Conservation (phyloP, 2,888 invertebrate genomes). For the Drosophila maculinotata region DNA sequence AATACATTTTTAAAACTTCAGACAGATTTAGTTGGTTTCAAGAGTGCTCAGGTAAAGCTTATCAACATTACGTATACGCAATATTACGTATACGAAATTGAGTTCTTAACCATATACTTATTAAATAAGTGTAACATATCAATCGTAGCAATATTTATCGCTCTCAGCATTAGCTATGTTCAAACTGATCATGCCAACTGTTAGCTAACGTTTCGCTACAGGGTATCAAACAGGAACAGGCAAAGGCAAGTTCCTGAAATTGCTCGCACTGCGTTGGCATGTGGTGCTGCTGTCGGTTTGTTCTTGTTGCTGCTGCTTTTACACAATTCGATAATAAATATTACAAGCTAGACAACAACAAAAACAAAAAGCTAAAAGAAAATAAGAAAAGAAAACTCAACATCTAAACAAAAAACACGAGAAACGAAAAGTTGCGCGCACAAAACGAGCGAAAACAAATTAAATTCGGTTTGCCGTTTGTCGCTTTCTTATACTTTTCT, state of each 20-base stretch:
- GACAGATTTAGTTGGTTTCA: too few relatives aligned
- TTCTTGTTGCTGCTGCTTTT: slow-evolving; percentile 35
- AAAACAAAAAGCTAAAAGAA: slow-evolving; percentile 20
- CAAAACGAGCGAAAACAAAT: slow-evolving; percentile 79
- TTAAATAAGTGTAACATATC: too few relatives aligned
- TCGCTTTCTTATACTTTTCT: slow-evolving; percentile 52
- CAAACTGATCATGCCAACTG: neutral
- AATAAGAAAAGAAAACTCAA: slow-evolving; percentile 20
- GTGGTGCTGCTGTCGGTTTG: slow-evolving; percentile 23
- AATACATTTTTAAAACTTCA: too few relatives aligned
- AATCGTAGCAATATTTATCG: slow-evolving; percentile 3
- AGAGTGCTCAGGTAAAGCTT: too few relatives aligned
- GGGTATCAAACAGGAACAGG: slow-evolving; percentile 32
- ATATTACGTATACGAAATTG: too few relatives aligned
- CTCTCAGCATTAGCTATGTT: neutral
- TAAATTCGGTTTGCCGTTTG: slow-evolving; percentile 75
- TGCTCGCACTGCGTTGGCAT: slow-evolving; percentile 70
- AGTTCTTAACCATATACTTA: too few relatives aligned
- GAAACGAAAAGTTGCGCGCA: slow-evolving; percentile 65
- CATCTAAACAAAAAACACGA: slow-evolving; percentile 25
- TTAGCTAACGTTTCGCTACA: slow-evolving; percentile 1
- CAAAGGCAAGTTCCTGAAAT: slow-evolving; percentile 62
- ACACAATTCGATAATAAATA: slow-evolving; percentile 79
- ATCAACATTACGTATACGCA: too few relatives aligned
- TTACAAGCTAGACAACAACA: slow-evolving; percentile 76